Conservation (phyloP, 2,797 vertebrate species). For the Phataginus tricuspis region DNA sequence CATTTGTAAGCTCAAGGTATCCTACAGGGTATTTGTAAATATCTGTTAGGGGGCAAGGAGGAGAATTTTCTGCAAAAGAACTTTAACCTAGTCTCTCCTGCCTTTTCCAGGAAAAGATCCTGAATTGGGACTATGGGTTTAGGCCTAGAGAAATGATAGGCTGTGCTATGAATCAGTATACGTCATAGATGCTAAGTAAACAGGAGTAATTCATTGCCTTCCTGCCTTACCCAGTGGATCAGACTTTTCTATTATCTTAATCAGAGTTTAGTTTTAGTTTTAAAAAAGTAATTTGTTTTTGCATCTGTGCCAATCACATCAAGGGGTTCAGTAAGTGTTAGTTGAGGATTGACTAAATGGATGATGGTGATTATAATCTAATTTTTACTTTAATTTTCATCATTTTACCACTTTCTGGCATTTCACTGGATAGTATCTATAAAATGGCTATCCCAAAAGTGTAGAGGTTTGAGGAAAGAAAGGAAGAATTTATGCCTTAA, state of each 20-base stretch:
- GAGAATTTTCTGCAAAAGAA: slow-evolving; percentile 57
- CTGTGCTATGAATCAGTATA: slow-evolving; percentile 32
- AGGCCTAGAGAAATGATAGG: slow-evolving; percentile 18
- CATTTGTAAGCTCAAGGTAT: slow-evolving; percentile 45
- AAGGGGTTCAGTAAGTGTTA: slow-evolving; percentile 25
- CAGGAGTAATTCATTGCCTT: background rate
- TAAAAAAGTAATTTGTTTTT: background rate
- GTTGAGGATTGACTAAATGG: slow-evolving; percentile 16
- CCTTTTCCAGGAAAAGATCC: slow-evolving; percentile 36
- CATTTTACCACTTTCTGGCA: background rate
- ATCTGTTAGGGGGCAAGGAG: slow-evolving; percentile 10
- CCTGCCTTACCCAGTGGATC: background rate
- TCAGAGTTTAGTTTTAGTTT: slow-evolving; percentile 50
- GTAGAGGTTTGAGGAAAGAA: background rate
- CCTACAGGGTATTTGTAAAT: slow-evolving; percentile 29
- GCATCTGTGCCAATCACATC: background rate
- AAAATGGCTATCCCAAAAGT: background rate
- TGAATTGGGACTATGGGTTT: background rate
- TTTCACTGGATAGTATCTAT: background rate
- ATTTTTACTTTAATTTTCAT: slow-evolving; percentile 50
- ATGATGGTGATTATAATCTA: background rate
- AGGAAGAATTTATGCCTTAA: slow-evolving; percentile 40
- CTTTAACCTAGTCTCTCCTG: slow-evolving; percentile 15
- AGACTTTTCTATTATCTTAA: slow-evolving; percentile 41
- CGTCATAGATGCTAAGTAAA: slow-evolving; percentile 2